Percentiles rank a stretch among this genome's conserved stretches.
Conservation (phyloP, 2,113 vertebrate species). For the Pterophyllum scalare region DNA sequence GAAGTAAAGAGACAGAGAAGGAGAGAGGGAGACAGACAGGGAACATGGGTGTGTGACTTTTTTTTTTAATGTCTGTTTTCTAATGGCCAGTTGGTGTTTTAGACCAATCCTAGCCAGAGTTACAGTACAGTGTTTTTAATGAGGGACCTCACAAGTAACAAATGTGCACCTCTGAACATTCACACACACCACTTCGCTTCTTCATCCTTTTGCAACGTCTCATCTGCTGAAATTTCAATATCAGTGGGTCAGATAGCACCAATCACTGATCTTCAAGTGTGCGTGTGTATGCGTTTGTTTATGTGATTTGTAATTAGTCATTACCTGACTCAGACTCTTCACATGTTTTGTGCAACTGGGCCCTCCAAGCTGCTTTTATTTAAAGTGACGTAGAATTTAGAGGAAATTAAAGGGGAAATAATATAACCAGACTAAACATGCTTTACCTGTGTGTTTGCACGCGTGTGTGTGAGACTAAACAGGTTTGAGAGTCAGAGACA, state of each 20-base stretch:
- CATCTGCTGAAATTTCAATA: background rate
- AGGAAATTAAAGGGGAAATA: constrained; percentile 48
- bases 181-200: background rate
- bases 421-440: constrained; percentile 53
- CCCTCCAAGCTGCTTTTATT: background rate
- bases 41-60: background rate
- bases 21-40: background rate
- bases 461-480: constrained; percentile 56
- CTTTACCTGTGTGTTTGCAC: constrained; percentile 29
- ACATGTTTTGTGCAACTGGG: constrained; percentile 12
- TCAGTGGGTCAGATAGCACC: background rate
- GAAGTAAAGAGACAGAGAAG: background rate
- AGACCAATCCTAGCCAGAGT: background rate
- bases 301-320: constrained; percentile 33
- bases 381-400: constrained; percentile 12
- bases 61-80: background rate
- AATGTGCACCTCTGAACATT: background rate
- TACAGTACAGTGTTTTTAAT: background rate
- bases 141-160: background rate
- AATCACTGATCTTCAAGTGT: background rate
- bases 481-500: constrained; percentile 15
- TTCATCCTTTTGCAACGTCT: background rate
- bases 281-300: constrained; percentile 15
- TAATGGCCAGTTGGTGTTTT: background rate
- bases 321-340: constrained; percentile 29